These are phyloP conservation scores for Priocnemis perturbator DNA, from an alignment of 2,888 invertebrate genomes.

Conservation along the genomic window DNA sequence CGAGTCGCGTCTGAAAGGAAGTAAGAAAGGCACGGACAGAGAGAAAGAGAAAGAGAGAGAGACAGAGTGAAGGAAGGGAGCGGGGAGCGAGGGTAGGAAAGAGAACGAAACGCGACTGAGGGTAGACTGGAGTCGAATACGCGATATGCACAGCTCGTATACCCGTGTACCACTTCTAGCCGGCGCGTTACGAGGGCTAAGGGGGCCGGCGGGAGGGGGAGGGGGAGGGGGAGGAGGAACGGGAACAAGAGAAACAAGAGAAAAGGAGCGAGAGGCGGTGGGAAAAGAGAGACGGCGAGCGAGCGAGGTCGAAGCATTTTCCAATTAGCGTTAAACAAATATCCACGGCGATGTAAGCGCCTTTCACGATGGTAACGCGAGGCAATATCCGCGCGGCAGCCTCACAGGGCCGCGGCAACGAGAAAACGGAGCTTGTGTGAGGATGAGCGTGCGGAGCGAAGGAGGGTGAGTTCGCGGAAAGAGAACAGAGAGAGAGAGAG, in stretches of 20 bases:
- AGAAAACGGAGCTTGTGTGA: not conserved
- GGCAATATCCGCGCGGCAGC: constrained; percentile 58
- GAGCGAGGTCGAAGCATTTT: constrained; percentile 63
- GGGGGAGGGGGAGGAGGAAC: constrained; percentile 22
- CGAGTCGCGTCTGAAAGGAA: constrained; percentile 1
- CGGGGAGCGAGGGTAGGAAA: too few species aligned
- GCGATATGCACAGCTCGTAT: constrained; percentile 28
- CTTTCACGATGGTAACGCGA: constrained; percentile 50
- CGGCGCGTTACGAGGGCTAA: constrained; percentile 36
- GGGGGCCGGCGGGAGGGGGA: constrained; percentile 8
- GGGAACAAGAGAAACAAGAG: constrained; percentile 1
- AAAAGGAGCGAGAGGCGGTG: constrained; percentile 26
- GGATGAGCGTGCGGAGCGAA: constrained; percentile 8
- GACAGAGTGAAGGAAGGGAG: not conserved
- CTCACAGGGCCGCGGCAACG: constrained; percentile 12
- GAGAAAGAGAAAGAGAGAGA: constrained; percentile 26
- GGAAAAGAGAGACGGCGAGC: constrained; percentile 23
- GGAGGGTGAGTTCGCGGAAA: constrained; percentile 12
- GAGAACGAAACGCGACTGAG: too few species aligned
- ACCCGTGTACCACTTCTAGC: constrained; percentile 34
- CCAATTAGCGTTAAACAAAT: constrained; percentile 72
- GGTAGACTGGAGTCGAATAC: constrained; percentile 1
- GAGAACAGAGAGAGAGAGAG: not conserved
- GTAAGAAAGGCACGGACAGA: not conserved
- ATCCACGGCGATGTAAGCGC: constrained; percentile 55